Base-by-base conservation (phyloP, 2,888 invertebrate species). In the Diachrysia chrysitis region DNA sequence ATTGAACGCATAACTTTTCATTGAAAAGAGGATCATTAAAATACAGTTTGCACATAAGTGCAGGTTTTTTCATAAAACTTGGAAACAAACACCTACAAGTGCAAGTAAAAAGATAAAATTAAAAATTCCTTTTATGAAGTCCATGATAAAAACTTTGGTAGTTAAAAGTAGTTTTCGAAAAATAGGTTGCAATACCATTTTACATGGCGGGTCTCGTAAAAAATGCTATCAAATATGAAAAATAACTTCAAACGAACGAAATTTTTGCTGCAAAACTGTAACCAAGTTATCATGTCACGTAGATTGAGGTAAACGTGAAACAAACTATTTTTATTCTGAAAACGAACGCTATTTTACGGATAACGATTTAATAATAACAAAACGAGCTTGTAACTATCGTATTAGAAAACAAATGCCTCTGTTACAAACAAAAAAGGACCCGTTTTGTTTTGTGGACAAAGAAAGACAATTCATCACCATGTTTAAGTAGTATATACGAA, bases 191-290 rank as follows among this genome's bases (percentile, higher is more conserved):
- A 59, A 46, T 16, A 48, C 17, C 5, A n/a, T 42, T 53, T 19
- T 48, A 66, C 60, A 68, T 54, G 58, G 48, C 48, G 7, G 68
- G 29, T 48, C 63, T 67, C 65, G 57, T 75, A 69, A 67, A 79
- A 79, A 78, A 70, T 70, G 66, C 73, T 63, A 73, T 73, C 70
- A 80, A 79, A 80, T 77, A 79, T 81, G 72, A 75, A 76, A 74
- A 79, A 70, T 69, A 57, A 66, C 59, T 59, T 69, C 77, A 70
- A 81, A 74, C 74, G 79, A 61, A 72, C 66, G 64, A 66, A 72
- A 77, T 81, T 77, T 76, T 61, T 37, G 32, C 60, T 63, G 69
- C 61, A 63, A 66, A 69, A 61, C 42, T 58, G 57, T 62, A 70
- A 73, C 72, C 5, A 69, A 69, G 74, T 79, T 69, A 66, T 69